Base-by-base conservation (phyloP, 2,888 invertebrate species). In the Eristalis pertinax region DNA sequence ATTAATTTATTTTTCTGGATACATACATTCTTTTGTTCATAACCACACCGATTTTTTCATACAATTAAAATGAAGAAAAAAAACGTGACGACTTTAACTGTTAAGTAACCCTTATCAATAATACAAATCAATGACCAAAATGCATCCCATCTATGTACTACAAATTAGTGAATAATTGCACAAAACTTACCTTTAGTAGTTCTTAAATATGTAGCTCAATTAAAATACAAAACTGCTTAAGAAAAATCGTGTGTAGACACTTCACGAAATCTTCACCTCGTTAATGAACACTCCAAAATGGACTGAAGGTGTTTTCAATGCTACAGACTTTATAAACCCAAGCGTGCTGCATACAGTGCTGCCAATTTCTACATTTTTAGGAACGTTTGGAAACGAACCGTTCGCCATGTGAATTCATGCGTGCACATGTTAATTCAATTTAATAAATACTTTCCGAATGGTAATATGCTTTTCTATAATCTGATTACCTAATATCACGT, bases 271-370 rank as follows among this genome's bases (percentile, higher is more conserved):
- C 13, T 72, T 68, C 76, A 73, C 78, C 67, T 32, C 43, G 38
- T 62, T 35, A 24, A 69, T 63, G 79, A 65, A 70, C 74, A 62
- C 74, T 79, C 58, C 38, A 70, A 60, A 74, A 74, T 74, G 60
- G 35, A 81, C 81, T 85, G 43, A 81, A 24, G 32, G 56, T 10
- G 50, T 80, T 85, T 69, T 29, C 43, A 0, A 43, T 43, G 43
- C 19, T 15, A 63, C 4, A 26, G 72, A 68, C 67, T 85, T 81
- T 85, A 85, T 80, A 80, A 80, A 74, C 50, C 80, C 68, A 73
- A 67, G 72, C 69, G 41, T 11, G 24, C 11, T 29, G n/a, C 26
- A 50, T 22, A 2, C 50, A 64, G 80, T 68, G 73, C n/a, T 80
- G 73, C 80, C 68, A 60, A 50, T 50, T 0, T 4, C 7, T 5